A percentile compares a stretch with the other conserved stretches of the same genome.
phyloP scores from a whole-genome alignment of 2,113 vertebrate genomes.

The Fregetta grallaria region DNA sequence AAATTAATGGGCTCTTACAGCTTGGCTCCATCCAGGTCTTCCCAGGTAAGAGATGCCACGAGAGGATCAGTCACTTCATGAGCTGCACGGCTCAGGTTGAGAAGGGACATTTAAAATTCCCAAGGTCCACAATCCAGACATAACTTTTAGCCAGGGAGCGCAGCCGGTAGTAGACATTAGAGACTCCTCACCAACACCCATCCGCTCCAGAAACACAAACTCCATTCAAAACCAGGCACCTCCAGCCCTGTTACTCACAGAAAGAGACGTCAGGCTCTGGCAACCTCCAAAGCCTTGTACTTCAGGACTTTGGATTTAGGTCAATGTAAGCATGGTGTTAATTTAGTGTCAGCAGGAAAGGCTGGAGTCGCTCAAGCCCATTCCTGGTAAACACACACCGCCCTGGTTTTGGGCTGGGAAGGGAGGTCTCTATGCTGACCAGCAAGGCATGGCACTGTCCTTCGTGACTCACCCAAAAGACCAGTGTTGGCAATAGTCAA shows the following conservation, averaged over 20 bases:
- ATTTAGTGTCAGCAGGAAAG: not conserved
- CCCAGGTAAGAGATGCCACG: not conserved
- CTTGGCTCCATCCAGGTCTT: not conserved
- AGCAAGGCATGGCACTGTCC: rapidly evolving
- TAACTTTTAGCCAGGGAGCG: not conserved
- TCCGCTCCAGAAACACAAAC: not conserved
- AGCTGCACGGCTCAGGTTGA: not conserved
- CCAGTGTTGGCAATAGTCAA: not conserved
- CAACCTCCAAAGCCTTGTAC: not conserved
- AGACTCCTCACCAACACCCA: not conserved
- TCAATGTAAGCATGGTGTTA: not conserved
- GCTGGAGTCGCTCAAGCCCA: not conserved
- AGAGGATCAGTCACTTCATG: not conserved
- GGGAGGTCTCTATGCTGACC: not conserved
- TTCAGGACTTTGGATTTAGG: not conserved
- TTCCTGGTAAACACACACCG: not conserved
- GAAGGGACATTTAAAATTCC: not conserved
- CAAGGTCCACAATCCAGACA: not conserved
- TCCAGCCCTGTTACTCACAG: not conserved
- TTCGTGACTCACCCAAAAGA: not conserved
- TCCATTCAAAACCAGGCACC: not conserved
- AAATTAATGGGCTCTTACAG: not conserved
- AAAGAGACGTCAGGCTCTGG: not conserved
- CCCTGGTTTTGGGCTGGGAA: not conserved
- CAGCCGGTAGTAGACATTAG: not conserved